phyloP scores from a whole-genome alignment of 2,888 invertebrate species.

The Acleris cristana region DNA sequence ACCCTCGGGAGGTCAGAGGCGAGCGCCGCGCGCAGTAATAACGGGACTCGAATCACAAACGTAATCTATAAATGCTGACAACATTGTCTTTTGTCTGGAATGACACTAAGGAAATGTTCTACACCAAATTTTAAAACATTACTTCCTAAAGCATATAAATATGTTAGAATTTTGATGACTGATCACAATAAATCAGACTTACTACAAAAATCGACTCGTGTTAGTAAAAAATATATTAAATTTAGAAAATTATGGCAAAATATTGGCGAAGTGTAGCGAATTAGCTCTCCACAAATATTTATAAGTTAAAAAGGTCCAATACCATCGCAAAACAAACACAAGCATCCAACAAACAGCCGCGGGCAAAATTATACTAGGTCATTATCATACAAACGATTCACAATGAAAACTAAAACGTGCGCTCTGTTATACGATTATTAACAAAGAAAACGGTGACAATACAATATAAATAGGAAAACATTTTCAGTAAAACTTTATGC shows the following conservation, averaged over 20 bases:
- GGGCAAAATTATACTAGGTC: conserved; percentile 54
- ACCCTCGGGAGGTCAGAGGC: conserved; percentile 59
- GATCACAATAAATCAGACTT: conserved; percentile 61
- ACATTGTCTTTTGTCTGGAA: conserved; percentile 83
- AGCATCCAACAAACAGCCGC: conserved; percentile 59
- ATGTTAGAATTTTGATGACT: conserved; percentile 68
- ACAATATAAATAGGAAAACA: conserved; percentile 47
- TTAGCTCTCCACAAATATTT: conserved; percentile 66
- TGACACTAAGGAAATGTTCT: conserved; percentile 70
- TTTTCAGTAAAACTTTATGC: conserved; percentile 46
- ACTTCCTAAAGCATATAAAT: conserved; percentile 61
- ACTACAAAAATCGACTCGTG: conserved; percentile 54
- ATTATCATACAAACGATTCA: conserved; percentile 47
- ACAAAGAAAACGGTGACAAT: conserved; percentile 47
- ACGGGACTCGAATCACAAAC: conserved; percentile 54
- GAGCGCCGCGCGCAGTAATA: conserved; percentile 56
- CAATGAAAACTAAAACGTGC: conserved; percentile 45
- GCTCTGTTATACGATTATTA: conserved; percentile 42
- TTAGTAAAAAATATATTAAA: conserved; percentile 63
- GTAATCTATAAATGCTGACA: conserved; percentile 83
- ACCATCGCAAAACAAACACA: conserved; percentile 57
- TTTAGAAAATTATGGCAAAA: conserved; percentile 78
- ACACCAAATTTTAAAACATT: conserved; percentile 59
- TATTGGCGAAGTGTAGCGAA: conserved; percentile 76
- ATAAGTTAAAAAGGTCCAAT: conserved; percentile 61